Evolutionary conservation across 2,888 invertebrate genomes (phyloP), one percentile per base, ranked within the genome.

Genomic region (Leptarthrus brevirostris): DNA sequence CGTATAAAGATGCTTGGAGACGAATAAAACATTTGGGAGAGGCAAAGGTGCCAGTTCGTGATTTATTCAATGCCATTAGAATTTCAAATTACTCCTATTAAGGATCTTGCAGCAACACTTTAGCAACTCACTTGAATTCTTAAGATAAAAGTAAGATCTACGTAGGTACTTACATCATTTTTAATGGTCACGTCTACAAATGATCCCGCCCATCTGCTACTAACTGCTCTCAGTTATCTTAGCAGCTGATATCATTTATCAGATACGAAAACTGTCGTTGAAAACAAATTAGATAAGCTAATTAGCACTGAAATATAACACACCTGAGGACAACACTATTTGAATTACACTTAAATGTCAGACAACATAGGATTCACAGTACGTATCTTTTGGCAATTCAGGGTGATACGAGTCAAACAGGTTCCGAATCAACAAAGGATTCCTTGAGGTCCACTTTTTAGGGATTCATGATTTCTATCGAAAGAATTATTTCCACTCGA

Each of bases 391-490:
- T 66, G 66, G 47, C 47, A 66, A 47, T 66, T 26, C 66, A 8
- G 30, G 8, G 30, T 30, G 30, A n/a, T 40, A 44, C 64, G 64
- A 44, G 64, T 69, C 52, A 69, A 69, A 69, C 69, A 44, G 69
- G 69, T 69, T 69, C 52, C 52, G 4, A 52, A 24, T 18, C 20
- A 52, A 69, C 69, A 69, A 69, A 69, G 47, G 49, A 52, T 52
- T 69, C 69, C 20, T 30, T 52, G 49, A 52, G 30, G 34, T 69
- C 52, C 69, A 30, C 69, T 49, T 52, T 69, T 69, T 69, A 69
- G 49, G 49, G 52, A 30, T n/a, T n/a, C 36, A 20, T 52, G 18
- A 30, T 16, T 14, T 69, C 52, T 69, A 52, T 49, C 34, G 52
- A 24, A 26, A 52, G 49, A 69, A 52, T 52, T 34, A 34, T 26